A percentile compares a stretch with the other conserved stretches of the same genome.
phyloP scores from a whole-genome alignment of 2,113 vertebrate species.

The Atractosteus spatula region DNA sequence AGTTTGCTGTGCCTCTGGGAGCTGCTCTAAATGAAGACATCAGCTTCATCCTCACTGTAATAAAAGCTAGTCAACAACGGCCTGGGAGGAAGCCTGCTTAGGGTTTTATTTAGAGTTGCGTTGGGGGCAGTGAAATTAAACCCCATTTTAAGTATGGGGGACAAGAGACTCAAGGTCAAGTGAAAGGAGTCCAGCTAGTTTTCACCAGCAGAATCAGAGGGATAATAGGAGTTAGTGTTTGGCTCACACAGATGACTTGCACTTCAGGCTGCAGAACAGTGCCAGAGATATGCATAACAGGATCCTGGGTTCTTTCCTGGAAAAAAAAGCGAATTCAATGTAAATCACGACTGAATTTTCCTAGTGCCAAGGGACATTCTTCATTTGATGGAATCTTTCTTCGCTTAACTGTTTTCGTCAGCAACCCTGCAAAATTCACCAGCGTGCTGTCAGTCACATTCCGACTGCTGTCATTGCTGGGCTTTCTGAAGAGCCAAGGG shows the following conservation, averaged over 20 bases:
- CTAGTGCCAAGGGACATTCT: no score
- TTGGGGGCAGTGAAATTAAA: constrained; percentile 60
- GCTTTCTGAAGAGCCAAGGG: not conserved
- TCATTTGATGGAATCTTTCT: not conserved
- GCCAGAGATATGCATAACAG: no score
- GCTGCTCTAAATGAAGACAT: constrained; percentile 72
- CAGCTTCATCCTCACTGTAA: constrained; percentile 59
- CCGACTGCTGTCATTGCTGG: not conserved
- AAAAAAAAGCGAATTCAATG: no score
- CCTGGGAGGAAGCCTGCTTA: constrained; percentile 53
- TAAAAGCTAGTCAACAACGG: constrained; percentile 71
- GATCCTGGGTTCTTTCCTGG: no score
- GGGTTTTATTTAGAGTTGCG: constrained; percentile 70
- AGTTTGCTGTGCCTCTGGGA: constrained; percentile 21
- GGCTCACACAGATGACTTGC: no score
- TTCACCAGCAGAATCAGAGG: not conserved
- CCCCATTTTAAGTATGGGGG: constrained; percentile 51
- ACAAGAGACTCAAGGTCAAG: constrained; percentile 62
- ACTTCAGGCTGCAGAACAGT: no score
- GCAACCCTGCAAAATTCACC: not conserved
- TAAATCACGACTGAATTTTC: not conserved
- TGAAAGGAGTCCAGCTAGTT: constrained; percentile 24
- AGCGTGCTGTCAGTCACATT: not conserved
- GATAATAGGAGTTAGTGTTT: not conserved
- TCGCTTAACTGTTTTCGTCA: not conserved